Base-by-base conservation (phyloP, 2,888 invertebrate genomes). In the Pammene fasciana region DNA sequence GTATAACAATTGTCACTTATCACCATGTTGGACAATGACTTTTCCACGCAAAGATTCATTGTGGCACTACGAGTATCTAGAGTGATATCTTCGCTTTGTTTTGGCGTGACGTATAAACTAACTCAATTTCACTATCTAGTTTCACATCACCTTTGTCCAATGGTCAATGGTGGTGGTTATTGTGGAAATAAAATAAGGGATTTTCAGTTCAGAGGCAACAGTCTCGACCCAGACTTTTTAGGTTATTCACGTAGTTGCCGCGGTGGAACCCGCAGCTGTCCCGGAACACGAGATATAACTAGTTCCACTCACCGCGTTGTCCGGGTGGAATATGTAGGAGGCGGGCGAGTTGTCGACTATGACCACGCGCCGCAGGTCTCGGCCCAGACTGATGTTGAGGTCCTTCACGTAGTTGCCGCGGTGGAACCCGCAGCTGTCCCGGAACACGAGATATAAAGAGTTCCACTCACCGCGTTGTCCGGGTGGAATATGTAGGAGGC, bases 361-460 rank as follows among this genome's bases (percentile, higher is more conserved):
- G 26, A 26, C 26, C 26, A 26, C 26, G 26, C 26, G 26, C 26
- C 38, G 8, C 38, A 9, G 7, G 92, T 99, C 98, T 75, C 99
- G 95, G 72, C 99, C 99, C 77, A 99, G 94, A 86, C 98, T 97
- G 94, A n/a, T n/a, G 36, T 98, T 98, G 83, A 99, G 95, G 94
- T 99, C 99, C 94, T 99, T 99, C 82, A 99, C 99, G 94, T 99
- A 99, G 94, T 99, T 99, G 80, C 99, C 99, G 92, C 98, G 95
- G 94, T 99, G 98, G 94, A 99, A 99, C 90, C 99, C 99, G 94
- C 99, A 99, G 79, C 99, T 99, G 94, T 99, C 99, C 89, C 99
- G 96, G 95, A 99, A 99, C 84, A 99, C 4, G 26, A 4, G 26
- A 26, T 26, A 26, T 26, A 26, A 26, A 1, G 26, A 26, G 26